phyloP scores from a whole-genome alignment of 2,113 vertebrate genomes.

The Gila orcuttii region DNA sequence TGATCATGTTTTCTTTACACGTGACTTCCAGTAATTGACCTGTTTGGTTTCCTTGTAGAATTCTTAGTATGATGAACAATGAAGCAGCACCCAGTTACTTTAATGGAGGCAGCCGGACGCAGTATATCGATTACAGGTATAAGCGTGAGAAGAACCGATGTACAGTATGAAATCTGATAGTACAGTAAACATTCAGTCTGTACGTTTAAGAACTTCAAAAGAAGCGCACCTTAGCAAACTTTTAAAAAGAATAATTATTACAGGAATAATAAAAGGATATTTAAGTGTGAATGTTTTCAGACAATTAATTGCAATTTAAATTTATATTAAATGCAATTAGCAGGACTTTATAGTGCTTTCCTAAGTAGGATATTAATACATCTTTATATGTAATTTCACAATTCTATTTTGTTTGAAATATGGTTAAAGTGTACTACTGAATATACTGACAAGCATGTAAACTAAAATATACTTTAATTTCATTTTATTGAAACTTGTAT shows the following conservation, averaged over 20 bases:
- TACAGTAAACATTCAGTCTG: neutral
- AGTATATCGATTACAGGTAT: constrained; percentile 78
- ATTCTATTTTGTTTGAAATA: neutral
- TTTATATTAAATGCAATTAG: neutral
- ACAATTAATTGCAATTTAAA: neutral
- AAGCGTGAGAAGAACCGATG: constrained; percentile 20
- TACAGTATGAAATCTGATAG: neutral
- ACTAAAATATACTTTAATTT: neutral
- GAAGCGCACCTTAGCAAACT: neutral
- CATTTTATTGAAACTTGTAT: neutral
- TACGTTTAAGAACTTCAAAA: neutral
- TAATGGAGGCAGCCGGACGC: constrained; percentile 75
- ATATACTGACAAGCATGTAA: too few relatives aligned
- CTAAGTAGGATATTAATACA: neutral
- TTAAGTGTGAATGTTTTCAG: neutral
- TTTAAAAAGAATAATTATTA: neutral
- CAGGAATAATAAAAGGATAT: neutral
- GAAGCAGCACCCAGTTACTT: constrained; percentile 80
- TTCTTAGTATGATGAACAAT: constrained; percentile 83
- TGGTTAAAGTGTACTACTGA: neutral
- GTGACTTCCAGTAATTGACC: neutral
- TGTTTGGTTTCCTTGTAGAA: constrained; percentile 55
- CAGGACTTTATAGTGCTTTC: neutral
- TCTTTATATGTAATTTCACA: too few relatives aligned
- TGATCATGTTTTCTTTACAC: neutral